Base-by-base conservation (phyloP, 2,888 invertebrate genomes). In the Lissocephala sabroskyi region DNA sequence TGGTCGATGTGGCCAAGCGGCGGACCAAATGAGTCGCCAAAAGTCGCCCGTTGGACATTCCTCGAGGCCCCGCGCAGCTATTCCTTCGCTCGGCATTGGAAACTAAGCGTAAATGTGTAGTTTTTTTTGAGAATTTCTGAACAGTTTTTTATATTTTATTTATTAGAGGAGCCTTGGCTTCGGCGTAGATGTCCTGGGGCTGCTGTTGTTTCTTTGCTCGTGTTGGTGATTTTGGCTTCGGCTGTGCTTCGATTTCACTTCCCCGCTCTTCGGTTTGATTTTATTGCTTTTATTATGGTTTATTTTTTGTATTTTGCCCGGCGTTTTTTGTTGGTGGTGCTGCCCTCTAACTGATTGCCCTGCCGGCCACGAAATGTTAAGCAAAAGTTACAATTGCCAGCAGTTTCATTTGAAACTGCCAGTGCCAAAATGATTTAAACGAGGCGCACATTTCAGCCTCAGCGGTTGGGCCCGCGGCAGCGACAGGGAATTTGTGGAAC, bases 391-490 rank as follows among this genome's bases (percentile, higher is more conserved):
- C 40, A 10, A 63, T 54, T 70, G 66, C 63, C 57, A 56, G 53
- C 63, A 61, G 66, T 71, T 75, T 67, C 63, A 65, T 71, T 75
- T 75, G 58, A 50, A n/a, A 49, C 73, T 71, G 76, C 65, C 76
- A 65, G 54, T 23, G 2, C 29, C 59, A 48, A 71, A 65, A 71
- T 73, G 73, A 71, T 75, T 75, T 71, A 75, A 59, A 52, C 52
- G 58, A 56, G 54, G 53, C 54, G 67, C 65, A 67, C 67, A 64
- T 56, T 71, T 40, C 39, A 13, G 36, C 58, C 10, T 16, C 7
- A 23, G 7, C n/a, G n/a, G n/a, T n/a, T n/a, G 23, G 23, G 7
- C 23, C 23, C 23, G 45, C 50, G 44, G 26, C 39, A 36, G 43
- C 40, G 36, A n/a, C 13, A 47, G 47, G 36, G 32, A 32, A 17